phyloP scores from a whole-genome alignment of 2,888 invertebrate species.

The Torymus auratus region DNA sequence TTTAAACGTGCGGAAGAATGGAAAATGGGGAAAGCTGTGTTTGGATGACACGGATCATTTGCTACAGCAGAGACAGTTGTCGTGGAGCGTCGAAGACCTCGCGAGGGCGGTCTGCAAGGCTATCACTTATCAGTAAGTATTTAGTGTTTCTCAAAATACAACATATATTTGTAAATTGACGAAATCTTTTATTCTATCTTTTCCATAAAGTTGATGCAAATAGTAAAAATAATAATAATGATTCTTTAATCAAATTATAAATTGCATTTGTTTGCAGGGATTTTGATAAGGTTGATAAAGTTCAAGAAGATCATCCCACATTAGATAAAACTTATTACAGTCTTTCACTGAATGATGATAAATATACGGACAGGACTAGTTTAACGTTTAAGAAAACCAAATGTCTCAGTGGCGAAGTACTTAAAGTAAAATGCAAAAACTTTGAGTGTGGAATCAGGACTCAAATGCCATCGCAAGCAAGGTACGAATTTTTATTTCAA shows the following conservation, averaged over 20 bases:
- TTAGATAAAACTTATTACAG: conserved; percentile 78
- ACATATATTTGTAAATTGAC: no score
- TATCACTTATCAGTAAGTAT: conserved; percentile 85
- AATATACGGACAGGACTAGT: conserved; percentile 79
- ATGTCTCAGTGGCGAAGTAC: conserved; percentile 82
- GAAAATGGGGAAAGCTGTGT: conserved; percentile 88
- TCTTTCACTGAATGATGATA: conserved; percentile 78
- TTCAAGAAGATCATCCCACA: conserved; percentile 68
- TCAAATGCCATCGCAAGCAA: conserved; percentile 81
- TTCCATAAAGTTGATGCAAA: not conserved
- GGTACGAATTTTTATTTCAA: conserved; percentile 73
- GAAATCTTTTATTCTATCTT: no score
- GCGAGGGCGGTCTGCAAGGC: conserved; percentile 87
- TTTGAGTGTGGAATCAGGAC: conserved; percentile 86
- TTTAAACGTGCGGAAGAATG: conserved; percentile 85
- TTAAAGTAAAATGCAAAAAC: conserved; percentile 83
- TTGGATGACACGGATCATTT: conserved; percentile 83
- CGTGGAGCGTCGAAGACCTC: conserved; percentile 83
- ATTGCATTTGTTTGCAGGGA: conserved; percentile 68
- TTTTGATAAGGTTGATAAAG: conserved; percentile 75
- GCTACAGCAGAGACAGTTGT: conserved; percentile 79
- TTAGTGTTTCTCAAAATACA: no score
- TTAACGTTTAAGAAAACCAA: conserved; percentile 82
- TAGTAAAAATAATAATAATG: conserved; percentile 1
- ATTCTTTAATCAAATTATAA: not conserved